Evolutionary conservation across 2,888 invertebrate species (phyloP).

Genomic region (Pseudococcus viburni): DNA sequence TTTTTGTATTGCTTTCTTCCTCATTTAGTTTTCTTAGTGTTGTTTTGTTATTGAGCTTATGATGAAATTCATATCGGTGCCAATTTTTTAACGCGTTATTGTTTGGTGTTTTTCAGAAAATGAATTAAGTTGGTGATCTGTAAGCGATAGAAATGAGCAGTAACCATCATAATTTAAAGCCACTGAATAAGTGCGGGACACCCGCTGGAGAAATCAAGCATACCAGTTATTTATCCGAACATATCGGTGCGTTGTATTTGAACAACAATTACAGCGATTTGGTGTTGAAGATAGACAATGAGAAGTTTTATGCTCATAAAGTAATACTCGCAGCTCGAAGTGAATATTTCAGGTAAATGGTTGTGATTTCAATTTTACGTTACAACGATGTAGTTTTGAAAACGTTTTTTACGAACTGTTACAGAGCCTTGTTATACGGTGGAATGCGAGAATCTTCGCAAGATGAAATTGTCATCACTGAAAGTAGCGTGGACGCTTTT

Average conservation of each 20-base stretch:
- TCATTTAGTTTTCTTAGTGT: constrained; percentile 7
- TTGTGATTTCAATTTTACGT: not conserved
- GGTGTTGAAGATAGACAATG: constrained; percentile 86
- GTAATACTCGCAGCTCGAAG: constrained; percentile 95
- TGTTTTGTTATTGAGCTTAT: constrained; percentile 47
- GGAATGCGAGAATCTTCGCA: constrained; percentile 78
- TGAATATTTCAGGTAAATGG: constrained; percentile 91
- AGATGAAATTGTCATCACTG: constrained; percentile 87
- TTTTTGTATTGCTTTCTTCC: constrained; percentile 15
- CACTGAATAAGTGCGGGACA: constrained; percentile 37
- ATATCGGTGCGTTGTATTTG: constrained; percentile 87
- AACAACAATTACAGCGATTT: constrained; percentile 94
- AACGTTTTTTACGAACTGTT: constrained; percentile 12
- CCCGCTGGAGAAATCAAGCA: constrained; percentile 76
- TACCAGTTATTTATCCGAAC: constrained; percentile 82
- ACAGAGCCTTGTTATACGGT: constrained; percentile 75
- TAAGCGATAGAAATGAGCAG: constrained; percentile 39
- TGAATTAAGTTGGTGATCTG: not conserved
- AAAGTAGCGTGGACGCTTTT: constrained; percentile 87
- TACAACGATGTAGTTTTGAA: not conserved
- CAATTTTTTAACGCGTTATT: constrained; percentile 17
- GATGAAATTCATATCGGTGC: not conserved
- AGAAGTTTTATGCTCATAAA: constrained; percentile 79
- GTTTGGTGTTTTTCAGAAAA: not conserved
- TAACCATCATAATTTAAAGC: constrained; percentile 47